phyloP scores from a whole-genome alignment of 1,140 invertebrate species.

The Battus philenor region DNA sequence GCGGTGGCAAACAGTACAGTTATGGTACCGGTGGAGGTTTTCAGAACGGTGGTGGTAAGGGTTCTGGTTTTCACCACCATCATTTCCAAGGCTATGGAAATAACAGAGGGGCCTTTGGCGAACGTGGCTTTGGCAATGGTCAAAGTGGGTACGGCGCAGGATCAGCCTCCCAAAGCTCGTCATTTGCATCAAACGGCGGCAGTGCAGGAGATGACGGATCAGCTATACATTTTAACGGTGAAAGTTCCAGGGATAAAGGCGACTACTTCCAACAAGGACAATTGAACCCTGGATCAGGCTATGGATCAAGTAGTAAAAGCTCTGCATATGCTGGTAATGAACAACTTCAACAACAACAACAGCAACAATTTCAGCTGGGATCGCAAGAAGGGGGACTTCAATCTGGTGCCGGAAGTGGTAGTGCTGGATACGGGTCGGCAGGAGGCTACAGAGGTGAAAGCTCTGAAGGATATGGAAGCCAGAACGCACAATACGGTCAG shows the following conservation, averaged over 20 bases:
- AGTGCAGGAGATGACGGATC: background rate
- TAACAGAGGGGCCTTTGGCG: too few relatives aligned
- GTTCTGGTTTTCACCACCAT: background rate
- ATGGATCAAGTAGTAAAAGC: background rate
- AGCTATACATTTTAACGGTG: conserved; percentile 4
- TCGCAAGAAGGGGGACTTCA: conserved; percentile 15
- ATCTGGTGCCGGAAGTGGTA: conserved; percentile 8
- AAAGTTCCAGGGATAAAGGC: background rate
- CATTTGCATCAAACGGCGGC: too few relatives aligned
- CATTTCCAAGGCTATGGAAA: too few relatives aligned
- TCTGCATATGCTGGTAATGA: conserved; percentile 14
- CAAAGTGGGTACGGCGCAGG: too few relatives aligned
- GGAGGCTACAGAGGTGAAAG: too few relatives aligned
- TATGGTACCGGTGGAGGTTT: background rate
- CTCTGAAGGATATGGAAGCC: background rate
- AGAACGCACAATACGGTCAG: conserved; percentile 6
- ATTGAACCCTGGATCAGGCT: background rate
- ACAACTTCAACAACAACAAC: conserved; percentile 21
- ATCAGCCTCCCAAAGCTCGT: too few relatives aligned
- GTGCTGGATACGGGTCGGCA: conserved; percentile 3
- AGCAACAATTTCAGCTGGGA: conserved; percentile 9
- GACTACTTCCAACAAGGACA: background rate
- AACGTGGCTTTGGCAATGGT: too few relatives aligned
- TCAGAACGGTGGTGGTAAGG: background rate
- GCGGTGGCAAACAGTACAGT: conserved; percentile 7